Base-by-base conservation (phyloP, 1,140 invertebrate genomes). In the Neuroterus valhalla region DNA sequence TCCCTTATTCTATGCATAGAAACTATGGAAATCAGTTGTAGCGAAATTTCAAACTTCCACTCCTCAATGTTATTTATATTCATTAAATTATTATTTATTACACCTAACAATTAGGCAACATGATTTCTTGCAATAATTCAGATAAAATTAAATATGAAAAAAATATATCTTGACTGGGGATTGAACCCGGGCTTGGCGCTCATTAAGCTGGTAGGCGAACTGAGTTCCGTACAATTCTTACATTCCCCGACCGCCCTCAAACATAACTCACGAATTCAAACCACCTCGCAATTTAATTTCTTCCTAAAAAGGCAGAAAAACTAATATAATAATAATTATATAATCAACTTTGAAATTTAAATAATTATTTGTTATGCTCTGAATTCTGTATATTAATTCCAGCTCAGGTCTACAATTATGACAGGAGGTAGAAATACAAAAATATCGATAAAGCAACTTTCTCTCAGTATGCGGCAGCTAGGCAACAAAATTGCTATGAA, bases 371-470 rank as follows among this genome's bases (percentile, higher is more conserved):
- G n/a, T 2, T 4, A 38, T 38, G 31, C 31, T 31, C 6, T 8
- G 10, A 38, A 38, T 10, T 62, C 10, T 15, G 1, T 15, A 23
- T 15, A 62, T 62, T 15, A 62, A 10, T 31, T 62, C 14, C 11
- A 14, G 26, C 21, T 62, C 21, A 62, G 15, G 15, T 14, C 12
- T 11, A 62, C 21, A 62, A 62, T 62, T 62, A 23, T 31, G 52
- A 62, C n/a, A 48, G 46, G 46, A n/a, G 46, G 4, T 62, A 31
- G 12, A 2, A 62, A 62, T 14, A 26, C 15, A 31, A 26, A 62
- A 62, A 62, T 26, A 55, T 55, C 50, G 21, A 19, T 62, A 14
- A 12, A 62, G 8, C 11, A 62, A 21, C 52, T 62, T 62, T 62
- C 52, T 62, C 52, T 12, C 15, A 2, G 8, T 15, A 21, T 5